Percentiles rank a stretch among this genome's conserved stretches.
Evolutionary conservation across 2,888 invertebrate species (phyloP).

Genomic region (Torymus texanus): DNA sequence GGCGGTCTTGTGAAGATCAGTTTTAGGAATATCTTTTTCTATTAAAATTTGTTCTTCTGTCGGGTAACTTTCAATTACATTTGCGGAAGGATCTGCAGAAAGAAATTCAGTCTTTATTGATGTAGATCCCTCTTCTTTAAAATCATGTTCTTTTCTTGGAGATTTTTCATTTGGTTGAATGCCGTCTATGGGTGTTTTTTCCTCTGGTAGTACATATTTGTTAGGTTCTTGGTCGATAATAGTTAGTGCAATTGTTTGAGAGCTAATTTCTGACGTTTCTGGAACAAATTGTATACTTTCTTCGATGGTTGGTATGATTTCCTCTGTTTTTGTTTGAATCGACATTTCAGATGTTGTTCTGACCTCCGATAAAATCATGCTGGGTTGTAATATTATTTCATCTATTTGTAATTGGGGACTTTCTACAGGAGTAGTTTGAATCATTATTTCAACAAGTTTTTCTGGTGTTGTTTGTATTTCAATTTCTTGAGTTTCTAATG

Average conservation of each 20-base stretch:
- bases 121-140: no score
- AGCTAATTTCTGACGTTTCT: conserved; percentile 63
- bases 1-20: no score
- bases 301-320: conserved; percentile 69
- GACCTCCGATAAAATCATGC: conserved; percentile 9
- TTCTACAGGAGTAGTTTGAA: conserved; percentile 66
- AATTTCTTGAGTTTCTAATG: conserved; percentile 61
- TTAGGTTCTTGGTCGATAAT: not conserved
- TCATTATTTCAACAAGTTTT: conserved; percentile 46
- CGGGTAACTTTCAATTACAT: no score
- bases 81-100: no score
- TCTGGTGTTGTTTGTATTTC: conserved; percentile 64
- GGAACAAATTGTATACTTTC: conserved; percentile 69
- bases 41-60: no score
- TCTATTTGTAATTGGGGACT: conserved; percentile 1
- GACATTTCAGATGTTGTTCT: conserved; percentile 46
- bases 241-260: conserved; percentile 59
- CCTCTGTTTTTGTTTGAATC: conserved; percentile 67
- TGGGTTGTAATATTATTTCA: not conserved
- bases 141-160: no score
- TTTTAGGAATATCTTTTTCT: no score
- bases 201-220: not conserved
- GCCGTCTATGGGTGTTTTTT: no score
- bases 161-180: no score
- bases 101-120: no score